Base-by-base conservation (phyloP, 2,797 vertebrate genomes). In the Pantherophis alleghaniensis region DNA sequence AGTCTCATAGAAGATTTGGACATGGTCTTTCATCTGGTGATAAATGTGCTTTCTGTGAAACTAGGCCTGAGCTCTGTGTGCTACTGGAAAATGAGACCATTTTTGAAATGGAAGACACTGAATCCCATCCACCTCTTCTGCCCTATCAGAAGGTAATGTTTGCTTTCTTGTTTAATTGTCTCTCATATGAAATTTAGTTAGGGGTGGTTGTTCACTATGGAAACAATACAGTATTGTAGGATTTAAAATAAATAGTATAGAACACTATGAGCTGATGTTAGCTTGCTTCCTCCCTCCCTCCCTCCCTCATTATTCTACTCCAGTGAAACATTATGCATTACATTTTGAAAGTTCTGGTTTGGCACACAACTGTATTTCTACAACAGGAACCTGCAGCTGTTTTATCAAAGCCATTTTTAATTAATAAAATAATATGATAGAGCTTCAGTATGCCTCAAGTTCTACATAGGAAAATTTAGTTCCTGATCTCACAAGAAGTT, bases 61-160 rank as follows among this genome's bases (percentile, higher is more conserved):
- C 47, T 92, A 94, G 94, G 69, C 91, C 95, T 92, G 94, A 96
- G n/a, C 91, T 97, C n/a, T 95, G 53, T 32, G 59, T 93, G 90
- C 88, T 96, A 74, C 92, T 96, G 92, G 94, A 95, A 90, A 96
- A 97, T 0, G 94, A 96, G 63, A 28, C 88, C 59, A 89, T 95
- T 69, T 96, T 94, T 89, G 95, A 96, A 95, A 61, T 60, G 24
- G 0, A 61, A n/a, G 83, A 94, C 0, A 59, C 89, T 91, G 93
- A 87, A 51, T 92, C 87, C 20, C 90, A 63, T 56, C 88, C 94
- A 92, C 86, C 2, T 91, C 53, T 51, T 24, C 91, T 95, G 9
- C 89, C 86, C 18, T 95, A 47, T 86, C 89, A 95, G 59, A 96
- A 96, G 89, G 93, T 95, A 95, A 89, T 10, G 4, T 42, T 22